Evolutionary conservation across 2,888 invertebrate genomes (phyloP).

Genomic region (Ochropleura plecta): DNA sequence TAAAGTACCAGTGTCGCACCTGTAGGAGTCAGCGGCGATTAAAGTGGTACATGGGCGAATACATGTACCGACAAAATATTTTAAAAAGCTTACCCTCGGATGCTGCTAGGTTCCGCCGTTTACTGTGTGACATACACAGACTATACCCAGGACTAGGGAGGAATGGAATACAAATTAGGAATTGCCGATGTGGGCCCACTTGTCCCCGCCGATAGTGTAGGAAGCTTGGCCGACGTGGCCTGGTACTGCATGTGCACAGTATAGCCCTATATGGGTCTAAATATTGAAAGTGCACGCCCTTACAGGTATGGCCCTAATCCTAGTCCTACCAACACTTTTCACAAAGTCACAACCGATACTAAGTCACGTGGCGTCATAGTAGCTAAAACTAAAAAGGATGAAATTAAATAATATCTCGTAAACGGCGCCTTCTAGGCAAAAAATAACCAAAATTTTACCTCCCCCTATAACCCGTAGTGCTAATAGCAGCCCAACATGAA

Average conservation of each 20-base stretch:
- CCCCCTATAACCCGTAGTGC: no score
- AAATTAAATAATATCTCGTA: no score
- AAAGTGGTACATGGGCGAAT: no score
- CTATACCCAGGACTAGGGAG: conserved; percentile 16
- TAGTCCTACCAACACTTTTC: not conserved
- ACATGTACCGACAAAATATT: conserved; percentile 36
- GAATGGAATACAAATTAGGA: not conserved
- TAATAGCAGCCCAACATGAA: no score
- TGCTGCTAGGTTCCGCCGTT: conserved; percentile 46
- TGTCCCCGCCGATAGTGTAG: conserved; percentile 28
- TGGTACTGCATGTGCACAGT: conserved; percentile 1
- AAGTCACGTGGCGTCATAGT: no score
- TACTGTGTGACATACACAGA: conserved; percentile 21
- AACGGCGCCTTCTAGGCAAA: no score
- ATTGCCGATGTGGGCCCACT: conserved; percentile 23
- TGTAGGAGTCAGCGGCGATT: conserved; percentile 33
- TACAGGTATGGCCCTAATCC: not conserved
- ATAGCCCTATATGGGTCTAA: no score
- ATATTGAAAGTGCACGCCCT: conserved; percentile 1
- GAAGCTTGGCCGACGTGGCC: not conserved
- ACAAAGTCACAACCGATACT: no score
- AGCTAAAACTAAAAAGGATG: no score
- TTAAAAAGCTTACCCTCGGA: conserved; percentile 37
- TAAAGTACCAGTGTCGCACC: conserved; percentile 16
- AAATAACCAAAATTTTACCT: no score